These are phyloP conservation scores for Petroica traversi DNA, from an alignment of 2,113 vertebrate genomes.

Conservation along the genomic window DNA sequence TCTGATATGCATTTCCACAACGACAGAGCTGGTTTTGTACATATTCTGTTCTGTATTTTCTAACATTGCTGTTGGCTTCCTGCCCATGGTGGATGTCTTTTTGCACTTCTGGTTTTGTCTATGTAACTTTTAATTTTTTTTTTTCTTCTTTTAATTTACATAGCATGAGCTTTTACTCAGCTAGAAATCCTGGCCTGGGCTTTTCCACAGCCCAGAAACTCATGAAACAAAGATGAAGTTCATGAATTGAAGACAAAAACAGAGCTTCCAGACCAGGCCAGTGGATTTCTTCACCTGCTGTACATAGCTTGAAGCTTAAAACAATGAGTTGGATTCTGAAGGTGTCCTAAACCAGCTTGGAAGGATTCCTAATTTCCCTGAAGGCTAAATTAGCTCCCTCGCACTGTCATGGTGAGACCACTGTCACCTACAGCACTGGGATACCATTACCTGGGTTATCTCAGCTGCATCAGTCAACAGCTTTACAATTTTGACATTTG, in stretches of 20 bases:
- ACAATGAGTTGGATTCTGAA: background rate
- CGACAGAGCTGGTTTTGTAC: background rate
- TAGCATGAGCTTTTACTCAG: background rate
- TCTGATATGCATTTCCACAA: background rate
- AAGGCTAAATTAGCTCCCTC: background rate
- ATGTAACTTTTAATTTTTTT: background rate
- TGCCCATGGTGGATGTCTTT: background rate
- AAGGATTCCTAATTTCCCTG: background rate
- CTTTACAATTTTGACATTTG: conserved; percentile 22
- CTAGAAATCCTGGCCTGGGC: background rate
- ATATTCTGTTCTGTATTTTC: background rate
- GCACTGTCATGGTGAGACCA: background rate
- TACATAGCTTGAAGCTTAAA: background rate
- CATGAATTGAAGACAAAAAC: background rate
- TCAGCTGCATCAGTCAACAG: conserved; percentile 16
- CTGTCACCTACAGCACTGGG: background rate
- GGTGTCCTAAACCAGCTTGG: background rate
- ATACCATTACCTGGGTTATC: background rate
- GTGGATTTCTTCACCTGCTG: background rate
- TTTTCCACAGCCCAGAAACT: background rate
- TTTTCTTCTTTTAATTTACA: background rate
- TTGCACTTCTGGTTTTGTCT: background rate
- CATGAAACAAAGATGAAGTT: background rate
- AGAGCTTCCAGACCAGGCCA: background rate
- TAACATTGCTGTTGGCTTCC: background rate